These are phyloP conservation scores for Ormyrus pomaceus DNA, from an alignment of 2,888 invertebrate genomes.

Conservation along the genomic window DNA sequence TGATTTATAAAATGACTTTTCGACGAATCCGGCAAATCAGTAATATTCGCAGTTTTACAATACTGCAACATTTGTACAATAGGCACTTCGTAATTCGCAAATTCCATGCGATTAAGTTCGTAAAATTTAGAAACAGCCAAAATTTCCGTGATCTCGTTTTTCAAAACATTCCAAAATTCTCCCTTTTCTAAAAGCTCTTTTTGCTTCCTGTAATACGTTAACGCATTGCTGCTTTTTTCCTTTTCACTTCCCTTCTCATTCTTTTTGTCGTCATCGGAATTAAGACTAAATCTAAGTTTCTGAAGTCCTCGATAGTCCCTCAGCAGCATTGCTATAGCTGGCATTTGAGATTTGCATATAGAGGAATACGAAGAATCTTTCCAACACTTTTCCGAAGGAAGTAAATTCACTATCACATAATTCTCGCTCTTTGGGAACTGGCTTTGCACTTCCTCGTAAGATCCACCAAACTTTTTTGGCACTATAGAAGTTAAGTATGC, in stretches of 20 bases:
- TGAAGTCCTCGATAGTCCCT: slow-evolving; percentile 44
- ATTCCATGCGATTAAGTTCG: slow-evolving; percentile 21
- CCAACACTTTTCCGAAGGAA: slow-evolving; percentile 24
- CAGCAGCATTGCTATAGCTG: slow-evolving; percentile 40
- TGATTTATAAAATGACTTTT: slow-evolving; percentile 41
- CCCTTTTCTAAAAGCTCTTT: slow-evolving; percentile 38
- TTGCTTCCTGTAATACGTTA: slow-evolving; percentile 18
- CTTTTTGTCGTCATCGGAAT: neutral
- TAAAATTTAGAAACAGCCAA: slow-evolving; percentile 44
- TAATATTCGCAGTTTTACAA: slow-evolving; percentile 29
- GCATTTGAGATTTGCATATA: slow-evolving; percentile 33
- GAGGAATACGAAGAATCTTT: slow-evolving; percentile 13
- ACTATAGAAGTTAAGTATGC: slow-evolving; percentile 2
- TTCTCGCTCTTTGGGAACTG: slow-evolving; percentile 24
- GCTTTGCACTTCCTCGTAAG: slow-evolving; percentile 6
- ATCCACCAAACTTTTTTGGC: slow-evolving; percentile 45
- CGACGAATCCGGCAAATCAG: neutral
- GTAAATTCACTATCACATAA: neutral
- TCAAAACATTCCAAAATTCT: slow-evolving; percentile 48
- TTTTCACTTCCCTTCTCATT: neutral
- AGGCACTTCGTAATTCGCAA: slow-evolving; percentile 30
- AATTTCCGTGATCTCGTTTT: slow-evolving; percentile 45
- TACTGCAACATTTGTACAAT: slow-evolving; percentile 52
- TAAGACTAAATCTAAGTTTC: slow-evolving; percentile 28
- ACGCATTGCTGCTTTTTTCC: neutral